A percentile compares a stretch with the other conserved stretches of the same genome.
These are phyloP conservation scores for Mylabris sibirica DNA, from an alignment of 2,888 invertebrate species.

Conservation along the genomic window DNA sequence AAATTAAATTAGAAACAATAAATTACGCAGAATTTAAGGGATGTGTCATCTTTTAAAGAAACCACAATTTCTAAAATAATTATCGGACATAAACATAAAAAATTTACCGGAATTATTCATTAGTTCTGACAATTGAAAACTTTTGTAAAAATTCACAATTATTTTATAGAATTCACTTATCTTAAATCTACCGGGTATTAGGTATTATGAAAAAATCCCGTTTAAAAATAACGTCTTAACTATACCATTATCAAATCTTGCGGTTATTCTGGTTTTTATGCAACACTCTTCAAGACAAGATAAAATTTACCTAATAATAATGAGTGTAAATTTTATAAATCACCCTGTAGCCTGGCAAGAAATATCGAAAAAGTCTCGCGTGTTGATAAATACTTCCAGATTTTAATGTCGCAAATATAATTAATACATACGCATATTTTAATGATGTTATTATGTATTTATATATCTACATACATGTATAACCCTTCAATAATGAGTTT, in stretches of 20 bases:
- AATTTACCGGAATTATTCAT: background rate
- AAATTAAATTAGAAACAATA: background rate
- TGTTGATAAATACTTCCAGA: constrained; percentile 36
- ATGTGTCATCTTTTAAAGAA: background rate
- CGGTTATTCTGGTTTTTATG: background rate
- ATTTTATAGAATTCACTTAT: background rate
- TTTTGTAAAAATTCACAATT: background rate
- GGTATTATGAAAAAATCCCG: too few relatives aligned
- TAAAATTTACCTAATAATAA: background rate
- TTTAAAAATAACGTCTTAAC: too few relatives aligned
- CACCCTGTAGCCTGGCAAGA: background rate
- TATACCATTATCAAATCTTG: background rate
- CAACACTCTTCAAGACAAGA: background rate
- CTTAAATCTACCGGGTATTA: too few relatives aligned
- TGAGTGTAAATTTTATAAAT: background rate
- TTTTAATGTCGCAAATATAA: constrained; percentile 42
- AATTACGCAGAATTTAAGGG: background rate
- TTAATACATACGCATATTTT: constrained; percentile 44
- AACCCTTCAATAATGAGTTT: constrained; percentile 40
- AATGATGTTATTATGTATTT: constrained; percentile 46
- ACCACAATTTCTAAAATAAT: background rate
- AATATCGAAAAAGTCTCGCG: constrained; percentile 31
- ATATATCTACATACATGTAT: constrained; percentile 36
- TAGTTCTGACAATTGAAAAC: background rate
- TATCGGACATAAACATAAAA: background rate